A percentile compares a stretch with the other conserved stretches of the same genome.
These are phyloP conservation scores for Synergus umbraculus DNA, from an alignment of 2,888 invertebrate species.

Conservation along the genomic window DNA sequence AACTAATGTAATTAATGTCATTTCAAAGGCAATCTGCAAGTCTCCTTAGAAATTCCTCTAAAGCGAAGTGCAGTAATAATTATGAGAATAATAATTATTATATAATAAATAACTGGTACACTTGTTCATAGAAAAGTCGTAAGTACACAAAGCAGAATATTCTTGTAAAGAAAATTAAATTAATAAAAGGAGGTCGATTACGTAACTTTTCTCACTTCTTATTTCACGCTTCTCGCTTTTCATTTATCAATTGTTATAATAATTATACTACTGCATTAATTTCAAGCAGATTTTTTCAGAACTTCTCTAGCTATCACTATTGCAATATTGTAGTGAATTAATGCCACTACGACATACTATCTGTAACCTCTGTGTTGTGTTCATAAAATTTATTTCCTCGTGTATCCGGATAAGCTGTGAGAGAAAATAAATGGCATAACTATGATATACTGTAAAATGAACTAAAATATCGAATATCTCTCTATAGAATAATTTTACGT, in stretches of 20 bases:
- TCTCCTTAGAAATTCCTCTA: background rate
- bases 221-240: too few relatives aligned
- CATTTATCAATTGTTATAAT: too few relatives aligned
- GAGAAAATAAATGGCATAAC: slow-evolving; percentile 21
- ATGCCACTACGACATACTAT: slow-evolving; percentile 14
- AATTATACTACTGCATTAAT: too few relatives aligned
- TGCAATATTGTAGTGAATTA: slow-evolving; percentile 19
- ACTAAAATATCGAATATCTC: too few relatives aligned
- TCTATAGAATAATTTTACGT: too few relatives aligned
- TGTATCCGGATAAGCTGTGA: slow-evolving; percentile 29
- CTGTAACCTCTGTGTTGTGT: background rate
- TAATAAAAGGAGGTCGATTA: too few relatives aligned
- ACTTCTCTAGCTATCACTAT: slow-evolving; percentile 20
- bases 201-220: too few relatives aligned
- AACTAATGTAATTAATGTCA: background rate
- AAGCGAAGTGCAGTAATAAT: background rate
- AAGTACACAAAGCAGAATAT: too few relatives aligned
- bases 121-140: too few relatives aligned
- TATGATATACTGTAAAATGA: background rate
- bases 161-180: too few relatives aligned
- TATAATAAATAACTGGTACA: background rate
- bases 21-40: background rate
- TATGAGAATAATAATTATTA: background rate
- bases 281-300: background rate
- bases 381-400: slow-evolving; percentile 27